Conservation (phyloP, 2,113 vertebrate genomes). For the Tachysurus fulvidraco region DNA sequence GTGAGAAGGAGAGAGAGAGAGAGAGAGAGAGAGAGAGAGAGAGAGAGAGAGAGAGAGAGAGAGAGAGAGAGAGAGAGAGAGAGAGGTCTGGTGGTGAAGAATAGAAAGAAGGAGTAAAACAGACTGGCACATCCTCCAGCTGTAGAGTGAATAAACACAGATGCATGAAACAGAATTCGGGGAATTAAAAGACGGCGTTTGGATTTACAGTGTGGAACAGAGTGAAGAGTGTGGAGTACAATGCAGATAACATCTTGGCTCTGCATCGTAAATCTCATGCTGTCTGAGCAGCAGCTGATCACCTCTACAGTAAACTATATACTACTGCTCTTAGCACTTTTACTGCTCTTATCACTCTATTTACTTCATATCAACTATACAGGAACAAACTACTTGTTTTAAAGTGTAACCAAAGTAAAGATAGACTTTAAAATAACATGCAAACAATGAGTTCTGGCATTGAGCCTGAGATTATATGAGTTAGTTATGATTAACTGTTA, state of each 20-base stretch:
- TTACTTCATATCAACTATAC: not conserved
- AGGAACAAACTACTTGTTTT: not conserved
- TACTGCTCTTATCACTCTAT: not conserved
- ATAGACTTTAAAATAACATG: not conserved
- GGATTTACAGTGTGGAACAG: not conserved
- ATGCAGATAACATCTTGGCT: constrained; percentile 13
- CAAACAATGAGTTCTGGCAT: not conserved
- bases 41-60: not conserved
- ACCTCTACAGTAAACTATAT: not conserved
- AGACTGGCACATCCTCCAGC: constrained; percentile 31
- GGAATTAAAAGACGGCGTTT: constrained; percentile 13
- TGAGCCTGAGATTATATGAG: not conserved
- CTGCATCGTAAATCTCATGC: not conserved
- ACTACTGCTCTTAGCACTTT: not conserved
- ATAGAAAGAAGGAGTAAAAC: constrained; percentile 46
- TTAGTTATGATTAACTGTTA: no score
- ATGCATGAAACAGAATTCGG: constrained; percentile 34
- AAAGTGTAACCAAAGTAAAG: not conserved
- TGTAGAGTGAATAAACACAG: constrained; percentile 39
- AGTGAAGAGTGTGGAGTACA: not conserved
- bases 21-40: not conserved
- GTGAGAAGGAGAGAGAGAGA: constrained; percentile 6
- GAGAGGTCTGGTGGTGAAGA: constrained; percentile 17
- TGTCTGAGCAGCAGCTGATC: constrained; percentile 17
- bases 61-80: constrained; percentile 37